Percentiles rank a stretch among this genome's conserved stretches.
Evolutionary conservation across 2,113 vertebrate species (phyloP).

Genomic region (Galeopterus variegatus): DNA sequence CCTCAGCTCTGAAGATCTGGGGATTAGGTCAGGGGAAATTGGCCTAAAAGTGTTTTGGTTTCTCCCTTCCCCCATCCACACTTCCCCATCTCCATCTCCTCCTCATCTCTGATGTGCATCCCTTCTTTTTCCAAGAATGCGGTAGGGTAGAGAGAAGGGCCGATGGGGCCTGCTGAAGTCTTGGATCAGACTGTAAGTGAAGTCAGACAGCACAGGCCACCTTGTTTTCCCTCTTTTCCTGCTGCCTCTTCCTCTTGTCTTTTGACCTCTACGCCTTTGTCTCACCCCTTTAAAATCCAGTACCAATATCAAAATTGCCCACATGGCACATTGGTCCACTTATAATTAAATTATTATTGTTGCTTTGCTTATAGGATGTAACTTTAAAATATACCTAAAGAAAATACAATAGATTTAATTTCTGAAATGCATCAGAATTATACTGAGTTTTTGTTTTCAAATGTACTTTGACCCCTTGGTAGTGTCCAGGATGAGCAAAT

Average conservation of each 20-base stretch:
- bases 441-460: conserved; percentile 5
- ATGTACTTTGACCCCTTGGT: neutral
- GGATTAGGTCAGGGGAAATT: neutral
- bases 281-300: neutral
- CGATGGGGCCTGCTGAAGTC: neutral
- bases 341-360: neutral
- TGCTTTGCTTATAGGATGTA: neutral
- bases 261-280: neutral
- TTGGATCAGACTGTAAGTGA: neutral
- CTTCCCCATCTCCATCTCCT: neutral
- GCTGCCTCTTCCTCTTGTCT: neutral
- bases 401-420: neutral
- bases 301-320: neutral
- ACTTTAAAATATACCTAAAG: neutral
- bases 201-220: fast-evolving
- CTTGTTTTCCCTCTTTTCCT: neutral
- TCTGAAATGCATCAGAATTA: conserved; percentile 31
- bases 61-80: neutral
- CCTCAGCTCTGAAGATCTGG: neutral
- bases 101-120: neutral
- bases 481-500: neutral
- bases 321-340: neutral
- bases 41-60: neutral
- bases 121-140: neutral
- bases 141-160: neutral